Evolutionary conservation across 2,888 invertebrate species (phyloP), one percentile per base, ranked within the genome.

Genomic region (Thelaira solivaga): DNA sequence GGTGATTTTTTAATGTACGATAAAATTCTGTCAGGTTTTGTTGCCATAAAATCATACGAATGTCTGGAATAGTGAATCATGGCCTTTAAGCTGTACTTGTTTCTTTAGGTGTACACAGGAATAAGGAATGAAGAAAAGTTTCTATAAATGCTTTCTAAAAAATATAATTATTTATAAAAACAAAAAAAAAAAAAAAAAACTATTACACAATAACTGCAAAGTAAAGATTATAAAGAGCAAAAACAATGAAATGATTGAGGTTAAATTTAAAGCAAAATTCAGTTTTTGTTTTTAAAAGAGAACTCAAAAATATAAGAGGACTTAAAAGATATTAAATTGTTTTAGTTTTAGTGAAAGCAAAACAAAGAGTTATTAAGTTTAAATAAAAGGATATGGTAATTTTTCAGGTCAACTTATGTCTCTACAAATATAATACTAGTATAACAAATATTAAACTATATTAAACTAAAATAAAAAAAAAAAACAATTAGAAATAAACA

Each of bases 181-280:
- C n/a, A n/a, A n/a, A n/a, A n/a, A n/a, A n/a, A n/a, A n/a, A n/a
- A n/a, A n/a, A n/a, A 55, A 20, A 61, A 61, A 24, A 29, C 41
- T 51, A 10, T 61, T 59, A 20, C 26, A 41, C 18, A 68, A 47
- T 43, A 39, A 41, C 31, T 22, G 13, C 18, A 36, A 24, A 55
- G 13, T 20, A 36, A 24, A 55, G 18, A 10, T 34, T 11, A n/a
- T 34, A 18, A 24, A 24, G 13, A 31, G 24, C 29, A 53, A 22
- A 75, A 61, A 64, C 68, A 75, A 69, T 75, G 43, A 51, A 49
- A 64, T 57, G 57, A 59, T 69, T 76, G 69, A 69, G 75, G 69
- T 76, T 51, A 59, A 57, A 57, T 59, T 41, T 57, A 51, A 59
- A 61, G 39, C 8, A 26, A 29, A 20, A 4, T 16, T 29, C 31